Conservation (phyloP, 2,888 invertebrate genomes). For the Miltochrista miniata region DNA sequence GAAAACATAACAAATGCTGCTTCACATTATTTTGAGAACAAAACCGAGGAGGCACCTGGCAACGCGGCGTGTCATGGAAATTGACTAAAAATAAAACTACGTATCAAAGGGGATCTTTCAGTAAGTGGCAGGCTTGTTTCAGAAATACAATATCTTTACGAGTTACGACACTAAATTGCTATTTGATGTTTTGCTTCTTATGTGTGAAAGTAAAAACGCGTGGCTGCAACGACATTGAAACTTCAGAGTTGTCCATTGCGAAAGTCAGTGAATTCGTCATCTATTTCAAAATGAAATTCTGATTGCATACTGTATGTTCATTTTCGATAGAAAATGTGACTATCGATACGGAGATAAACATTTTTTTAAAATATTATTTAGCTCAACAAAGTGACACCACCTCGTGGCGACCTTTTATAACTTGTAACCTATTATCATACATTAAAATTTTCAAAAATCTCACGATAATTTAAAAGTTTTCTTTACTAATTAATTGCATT, state of each 20-base stretch:
- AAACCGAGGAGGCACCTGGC: constrained; percentile 38
- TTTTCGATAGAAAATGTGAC: too few relatives aligned
- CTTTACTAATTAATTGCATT: too few relatives aligned
- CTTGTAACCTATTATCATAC: too few relatives aligned
- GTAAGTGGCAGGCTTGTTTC: constrained; percentile 12
- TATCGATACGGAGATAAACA: too few relatives aligned
- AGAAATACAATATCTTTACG: constrained; percentile 15
- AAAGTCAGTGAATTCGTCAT: background rate
- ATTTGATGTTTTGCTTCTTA: background rate
- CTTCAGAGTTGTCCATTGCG: too few relatives aligned
- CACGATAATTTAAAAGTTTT: too few relatives aligned
- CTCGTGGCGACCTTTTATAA: too few relatives aligned
- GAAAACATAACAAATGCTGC: constrained; percentile 32
- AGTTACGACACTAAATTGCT: background rate
- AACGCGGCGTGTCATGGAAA: constrained; percentile 42
- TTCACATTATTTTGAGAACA: constrained; percentile 39
- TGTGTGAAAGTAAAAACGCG: background rate
- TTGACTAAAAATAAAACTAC: constrained; percentile 49
- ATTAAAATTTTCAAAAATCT: too few relatives aligned
- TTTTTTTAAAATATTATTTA: too few relatives aligned
- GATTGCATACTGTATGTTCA: too few relatives aligned
- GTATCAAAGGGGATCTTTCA: constrained; percentile 53
- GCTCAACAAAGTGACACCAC: too few relatives aligned
- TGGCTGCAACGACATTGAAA: too few relatives aligned
- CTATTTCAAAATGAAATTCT: background rate